These are phyloP conservation scores for Brachionus asplanchnoidis DNA, from an alignment of 1,140 invertebrate species.

Conservation along the genomic window DNA sequence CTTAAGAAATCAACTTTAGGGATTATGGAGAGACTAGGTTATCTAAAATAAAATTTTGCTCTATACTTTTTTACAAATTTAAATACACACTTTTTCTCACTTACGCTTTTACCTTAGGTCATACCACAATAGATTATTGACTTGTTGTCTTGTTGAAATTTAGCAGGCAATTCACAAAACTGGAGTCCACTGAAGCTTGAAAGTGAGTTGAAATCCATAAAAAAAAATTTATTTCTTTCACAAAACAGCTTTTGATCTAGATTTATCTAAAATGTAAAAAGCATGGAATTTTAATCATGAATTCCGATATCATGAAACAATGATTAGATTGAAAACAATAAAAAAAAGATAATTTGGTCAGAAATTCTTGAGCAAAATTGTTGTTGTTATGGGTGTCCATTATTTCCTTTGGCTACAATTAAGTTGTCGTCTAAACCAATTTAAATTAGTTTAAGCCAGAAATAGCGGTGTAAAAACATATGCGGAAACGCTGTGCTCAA, in stretches of 20 bases:
- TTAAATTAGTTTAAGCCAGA: not conserved
- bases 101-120: not conserved
- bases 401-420: not conserved
- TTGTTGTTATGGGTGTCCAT: not conserved
- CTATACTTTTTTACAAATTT: not conserved
- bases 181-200: slow-evolving; percentile 13
- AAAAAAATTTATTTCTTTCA: too few species aligned
- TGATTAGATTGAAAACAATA: not conserved
- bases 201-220: not conserved
- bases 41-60: not conserved
- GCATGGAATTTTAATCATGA: not conserved
- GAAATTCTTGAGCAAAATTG: not conserved
- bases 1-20: slow-evolving; percentile 4
- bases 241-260: not conserved
- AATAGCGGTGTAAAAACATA: not conserved
- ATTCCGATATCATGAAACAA: not conserved
- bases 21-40: not conserved
- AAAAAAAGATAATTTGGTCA: not conserved
- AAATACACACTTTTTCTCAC: slow-evolving; percentile 18
- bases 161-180: slow-evolving; percentile 12
- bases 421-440: not conserved
- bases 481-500: not conserved
- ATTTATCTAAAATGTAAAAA: not conserved
- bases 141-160: slow-evolving; percentile 10
- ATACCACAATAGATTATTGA: slow-evolving; percentile 26